Base-by-base conservation (phyloP, 2,113 vertebrate species). In the Gambusia holbrooki region DNA sequence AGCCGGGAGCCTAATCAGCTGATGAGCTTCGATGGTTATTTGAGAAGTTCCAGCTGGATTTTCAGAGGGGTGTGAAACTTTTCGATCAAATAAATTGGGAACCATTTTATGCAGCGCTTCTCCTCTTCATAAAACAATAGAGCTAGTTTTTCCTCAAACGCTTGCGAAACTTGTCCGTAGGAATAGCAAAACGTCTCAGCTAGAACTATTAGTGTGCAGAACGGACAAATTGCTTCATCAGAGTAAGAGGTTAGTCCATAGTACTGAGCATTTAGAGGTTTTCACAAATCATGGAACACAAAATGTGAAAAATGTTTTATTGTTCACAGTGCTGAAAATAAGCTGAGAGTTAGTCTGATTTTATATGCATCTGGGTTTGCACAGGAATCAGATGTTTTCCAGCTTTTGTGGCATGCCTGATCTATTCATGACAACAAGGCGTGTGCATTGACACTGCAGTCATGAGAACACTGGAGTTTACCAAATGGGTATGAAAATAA, bases 1-100 rank as follows among this genome's bases (percentile, higher is more conserved):
- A 5, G 7, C 25, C 10, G 70, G 73, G 51, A 54, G 37, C 68
- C 27, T 58, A 62, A 81, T 79, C 62, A 81, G 45, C 22, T 51
- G 35, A 73, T 71, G 65, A 74, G 69, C 61, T 80, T 62, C 17
- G 32, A 5, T 63, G 42, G 25, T 81, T 45, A 71, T 77, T 76
- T 75, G 66, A 72, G 33, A 64, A 32, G 32, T 48, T 88, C 29
- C 73, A 68, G 69, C 60, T 74, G 48, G 40, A 72, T 76, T 51
- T 69, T 40, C 30, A 15, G 14, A 45, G 35, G 5, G 5, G 9
- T 27, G 6, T 13, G 15, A 42, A 69, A 60, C 15, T 33, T 37
- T 71, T 32, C 66, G 33, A 82, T 27, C 60, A 25, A 62, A 29
- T 77, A 62, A 32, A 76, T 17, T 78, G 42, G 69, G 32, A 76